These are phyloP conservation scores for pig (Sus scrofa) DNA, from an alignment of 2,113 vertebrate species.

Conservation along the genomic window DNA sequence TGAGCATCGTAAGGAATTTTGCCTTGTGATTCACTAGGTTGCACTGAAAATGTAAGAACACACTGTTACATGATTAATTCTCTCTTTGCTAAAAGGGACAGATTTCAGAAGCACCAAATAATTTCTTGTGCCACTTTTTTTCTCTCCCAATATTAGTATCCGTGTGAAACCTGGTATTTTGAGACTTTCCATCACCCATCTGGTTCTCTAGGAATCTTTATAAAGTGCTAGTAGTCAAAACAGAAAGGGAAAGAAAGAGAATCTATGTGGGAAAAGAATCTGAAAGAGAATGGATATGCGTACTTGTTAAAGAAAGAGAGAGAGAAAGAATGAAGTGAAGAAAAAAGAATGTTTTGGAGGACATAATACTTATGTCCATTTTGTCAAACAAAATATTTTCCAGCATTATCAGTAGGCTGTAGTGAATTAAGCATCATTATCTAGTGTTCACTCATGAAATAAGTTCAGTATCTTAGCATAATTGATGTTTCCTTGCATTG, in stretches of 20 bases:
- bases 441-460: background rate
- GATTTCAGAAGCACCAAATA: constrained; percentile 75
- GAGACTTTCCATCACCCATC: constrained; percentile 56
- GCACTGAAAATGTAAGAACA: constrained; percentile 35
- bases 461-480: constrained; percentile 11
- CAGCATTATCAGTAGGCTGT: background rate
- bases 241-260: background rate
- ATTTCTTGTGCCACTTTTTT: constrained; percentile 56
- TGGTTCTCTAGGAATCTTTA: constrained; percentile 72
- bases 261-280: too few relatives aligned
- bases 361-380: background rate
- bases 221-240: constrained; percentile 50
- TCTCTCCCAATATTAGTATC: constrained; percentile 68
- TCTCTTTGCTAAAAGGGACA: constrained; percentile 69
- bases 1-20: background rate
- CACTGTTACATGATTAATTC: background rate
- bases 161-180: constrained; percentile 66
- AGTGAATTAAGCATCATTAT: background rate
- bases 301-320: background rate
- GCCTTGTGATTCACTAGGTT: background rate
- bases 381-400: constrained; percentile 30
- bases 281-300: too few relatives aligned
- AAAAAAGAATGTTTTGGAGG: constrained; percentile 33
- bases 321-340: too few relatives aligned
- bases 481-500: background rate